phyloP scores from a whole-genome alignment of 2,113 vertebrate genomes.

The Heloderma charlesbogerti region DNA sequence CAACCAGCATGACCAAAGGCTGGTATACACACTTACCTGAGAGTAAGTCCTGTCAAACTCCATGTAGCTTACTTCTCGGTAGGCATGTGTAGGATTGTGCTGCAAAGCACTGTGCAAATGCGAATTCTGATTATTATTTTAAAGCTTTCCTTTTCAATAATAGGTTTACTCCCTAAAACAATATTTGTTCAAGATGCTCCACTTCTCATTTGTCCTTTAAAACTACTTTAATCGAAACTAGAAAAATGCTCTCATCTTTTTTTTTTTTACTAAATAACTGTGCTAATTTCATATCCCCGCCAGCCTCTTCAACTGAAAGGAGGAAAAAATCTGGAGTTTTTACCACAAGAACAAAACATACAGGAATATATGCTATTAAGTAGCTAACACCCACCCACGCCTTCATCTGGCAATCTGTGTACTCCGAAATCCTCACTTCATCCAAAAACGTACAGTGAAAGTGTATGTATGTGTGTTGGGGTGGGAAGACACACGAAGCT shows the following conservation, averaged over 20 bases:
- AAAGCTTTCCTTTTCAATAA: neutral
- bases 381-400: neutral
- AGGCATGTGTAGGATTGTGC: neutral
- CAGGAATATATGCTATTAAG: neutral
- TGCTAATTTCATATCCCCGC: neutral
- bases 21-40: neutral
- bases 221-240: neutral
- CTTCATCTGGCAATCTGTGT: neutral
- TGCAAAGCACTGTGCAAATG: neutral
- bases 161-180: neutral
- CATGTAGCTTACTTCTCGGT: neutral
- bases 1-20: too few species aligned
- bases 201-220: neutral
- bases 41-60: neutral
- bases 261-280: neutral
- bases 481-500: neutral
- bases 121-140: too few species aligned
- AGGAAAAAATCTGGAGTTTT: neutral
- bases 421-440: neutral
- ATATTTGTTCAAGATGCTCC: neutral
- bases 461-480: neutral
- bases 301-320: neutral
- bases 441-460: neutral
- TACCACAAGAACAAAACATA: slow-evolving; percentile 10
- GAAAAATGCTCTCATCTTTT: neutral